Conservation (phyloP, 2,113 vertebrate genomes). For the Gambusia holbrooki region DNA sequence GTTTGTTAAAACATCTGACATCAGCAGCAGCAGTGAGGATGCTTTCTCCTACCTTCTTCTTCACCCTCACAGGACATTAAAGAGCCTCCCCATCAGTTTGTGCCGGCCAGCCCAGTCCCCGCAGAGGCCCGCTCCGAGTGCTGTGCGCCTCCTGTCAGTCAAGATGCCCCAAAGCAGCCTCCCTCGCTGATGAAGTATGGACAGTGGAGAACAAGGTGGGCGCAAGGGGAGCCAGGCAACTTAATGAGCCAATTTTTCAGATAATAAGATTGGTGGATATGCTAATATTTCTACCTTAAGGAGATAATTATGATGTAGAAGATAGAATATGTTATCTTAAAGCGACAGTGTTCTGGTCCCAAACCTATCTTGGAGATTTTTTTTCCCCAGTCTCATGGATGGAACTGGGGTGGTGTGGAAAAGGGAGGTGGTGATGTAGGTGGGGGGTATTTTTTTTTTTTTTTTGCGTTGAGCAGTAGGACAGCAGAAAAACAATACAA, state of each 20-base stretch:
- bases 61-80: slow-evolving; percentile 27
- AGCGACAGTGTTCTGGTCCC: slow-evolving; percentile 78
- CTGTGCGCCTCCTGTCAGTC: slow-evolving; percentile 81
- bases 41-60: slow-evolving; percentile 36
- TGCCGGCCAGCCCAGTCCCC: slow-evolving; percentile 55
- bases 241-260: slow-evolving; percentile 88
- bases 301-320: slow-evolving; percentile 88
- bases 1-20: slow-evolving; percentile 39
- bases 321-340: slow-evolving; percentile 87
- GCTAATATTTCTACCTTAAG: slow-evolving; percentile 90
- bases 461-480: slow-evolving; percentile 67
- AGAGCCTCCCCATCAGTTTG: slow-evolving; percentile 38
- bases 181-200: slow-evolving; percentile 81
- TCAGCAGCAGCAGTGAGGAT: slow-evolving; percentile 24
- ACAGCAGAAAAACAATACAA: slow-evolving; percentile 75
- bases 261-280: slow-evolving; percentile 89
- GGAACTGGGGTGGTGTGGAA: background rate
- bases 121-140: slow-evolving; percentile 67
- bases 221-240: slow-evolving; percentile 81
- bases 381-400: slow-evolving; percentile 18
- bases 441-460: background rate
- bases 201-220: slow-evolving; percentile 84
- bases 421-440: background rate
- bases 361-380: slow-evolving; percentile 61
- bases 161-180: slow-evolving; percentile 77